Percentiles rank a stretch among this genome's conserved stretches.
phyloP scores from a whole-genome alignment of 2,113 vertebrate species.

The Ailurus styani region DNA sequence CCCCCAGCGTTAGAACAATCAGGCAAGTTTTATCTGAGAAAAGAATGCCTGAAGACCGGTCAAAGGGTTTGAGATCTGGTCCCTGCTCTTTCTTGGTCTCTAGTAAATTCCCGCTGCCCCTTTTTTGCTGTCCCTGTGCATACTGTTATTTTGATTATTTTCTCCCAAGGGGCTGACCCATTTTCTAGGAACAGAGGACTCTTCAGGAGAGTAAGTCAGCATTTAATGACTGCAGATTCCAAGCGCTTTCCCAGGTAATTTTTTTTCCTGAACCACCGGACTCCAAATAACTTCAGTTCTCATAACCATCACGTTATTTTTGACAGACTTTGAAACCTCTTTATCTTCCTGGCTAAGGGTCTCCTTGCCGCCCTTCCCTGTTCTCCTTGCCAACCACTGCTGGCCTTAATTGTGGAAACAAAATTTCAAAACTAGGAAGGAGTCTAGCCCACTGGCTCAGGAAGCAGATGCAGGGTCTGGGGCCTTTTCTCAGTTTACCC shows the following conservation, averaged over 20 bases:
- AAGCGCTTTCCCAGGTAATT: background rate
- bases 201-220: background rate
- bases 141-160: background rate
- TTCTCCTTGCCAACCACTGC: background rate
- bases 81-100: background rate
- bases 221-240: background rate
- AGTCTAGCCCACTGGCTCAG: background rate
- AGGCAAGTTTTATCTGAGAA: background rate
- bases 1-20: background rate
- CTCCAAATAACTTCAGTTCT: background rate
- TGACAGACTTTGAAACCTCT: background rate
- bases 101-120: background rate
- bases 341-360: background rate
- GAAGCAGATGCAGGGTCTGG: background rate
- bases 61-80: background rate
- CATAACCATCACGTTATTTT: background rate
- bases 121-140: background rate
- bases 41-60: background rate
- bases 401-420: background rate
- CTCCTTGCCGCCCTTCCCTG: background rate
- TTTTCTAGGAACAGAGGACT: background rate
- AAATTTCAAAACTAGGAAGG: background rate
- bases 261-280: background rate
- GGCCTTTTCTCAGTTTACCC: background rate
- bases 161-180: background rate